Percentiles rank a stretch among this genome's conserved stretches.
phyloP scores from a whole-genome alignment of 2,113 vertebrate genomes.

The Larimichthys polyactis region DNA sequence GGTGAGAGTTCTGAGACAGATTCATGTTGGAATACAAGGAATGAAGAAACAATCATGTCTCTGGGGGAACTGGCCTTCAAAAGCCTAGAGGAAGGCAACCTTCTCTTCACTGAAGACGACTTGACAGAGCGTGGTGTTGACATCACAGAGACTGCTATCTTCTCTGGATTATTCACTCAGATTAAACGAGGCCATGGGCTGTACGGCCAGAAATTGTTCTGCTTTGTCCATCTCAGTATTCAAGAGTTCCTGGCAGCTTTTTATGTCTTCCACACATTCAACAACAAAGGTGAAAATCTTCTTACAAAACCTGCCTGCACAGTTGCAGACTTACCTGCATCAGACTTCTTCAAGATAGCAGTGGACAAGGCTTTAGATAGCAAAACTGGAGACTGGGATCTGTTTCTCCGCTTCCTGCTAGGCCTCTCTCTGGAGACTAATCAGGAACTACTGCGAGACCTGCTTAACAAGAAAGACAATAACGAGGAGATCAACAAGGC shows the following conservation, averaged over 20 bases:
- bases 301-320: fast-evolving
- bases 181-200: background rate
- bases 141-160: conserved; percentile 29
- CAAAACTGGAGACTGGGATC: conserved; percentile 57
- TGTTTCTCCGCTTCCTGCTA: conserved; percentile 64
- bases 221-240: conserved; percentile 65
- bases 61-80: conserved; percentile 54
- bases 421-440: conserved; percentile 62
- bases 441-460: conserved; percentile 23
- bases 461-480: conserved; percentile 24
- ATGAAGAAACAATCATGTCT: conserved; percentile 44
- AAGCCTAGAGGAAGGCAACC: conserved; percentile 1
- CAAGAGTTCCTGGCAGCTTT: conserved; percentile 66
- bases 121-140: background rate
- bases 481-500: background rate
- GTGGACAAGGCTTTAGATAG: conserved; percentile 45
- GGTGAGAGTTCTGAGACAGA: background rate
- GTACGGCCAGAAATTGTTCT: conserved; percentile 1
- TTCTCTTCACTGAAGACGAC: background rate
- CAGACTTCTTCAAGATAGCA: conserved; percentile 14
- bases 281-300: conserved; percentile 23
- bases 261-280: conserved; percentile 29
- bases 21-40: conserved; percentile 23
- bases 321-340: background rate
- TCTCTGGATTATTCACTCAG: conserved; percentile 64